Base-by-base conservation (phyloP, 2,888 invertebrate species). In the Parelbella ahira region DNA sequence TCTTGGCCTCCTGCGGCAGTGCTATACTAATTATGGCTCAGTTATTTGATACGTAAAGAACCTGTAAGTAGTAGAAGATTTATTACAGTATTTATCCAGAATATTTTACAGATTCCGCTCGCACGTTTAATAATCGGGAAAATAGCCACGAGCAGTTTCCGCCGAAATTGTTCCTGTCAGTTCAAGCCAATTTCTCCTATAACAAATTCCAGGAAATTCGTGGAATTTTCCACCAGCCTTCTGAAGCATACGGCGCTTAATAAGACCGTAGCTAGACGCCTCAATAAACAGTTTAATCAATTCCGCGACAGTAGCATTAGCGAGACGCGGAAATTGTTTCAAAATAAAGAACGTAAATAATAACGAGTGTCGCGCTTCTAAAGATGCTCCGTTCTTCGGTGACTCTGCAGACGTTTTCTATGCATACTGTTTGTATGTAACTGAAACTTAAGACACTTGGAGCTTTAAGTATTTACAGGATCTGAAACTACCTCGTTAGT, bases 141-240 rank as follows among this genome's bases (percentile, higher is more conserved):
- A 25, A 27, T 8, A 11, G 19, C 18, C 37, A 11, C 13, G 8
- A 9, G 8, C 37, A 4, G 5, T 36, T 36, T 21, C 12, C 21
- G 12, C 21, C 27, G 0, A 37, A 29, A 37, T 28, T 28, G 37
- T 10, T 21, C 21, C 28, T 21, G 28, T 37, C 27, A 28, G 19
- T 37, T 20, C 9, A 27, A 28, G 28, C 21, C 9, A 29, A 37
- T 37, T 28, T 37, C 9, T 28, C 20, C 13, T 13, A 27, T 27
- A 37, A 21, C 21, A 19, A 27, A 37, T 37, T 27, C 27, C 27
- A 23, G 9, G 4, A n/a, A 21, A 20, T 37, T 25, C 28, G 5
- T 28, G 28, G 21, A 11, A 28, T 37, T 37, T 28, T 28, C 28
- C 13, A n/a, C 21, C 28, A 20, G 8, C 20, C 9, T 37, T 28